Base-by-base conservation (phyloP, 1,140 invertebrate species). In the Drosophila arizonae region DNA sequence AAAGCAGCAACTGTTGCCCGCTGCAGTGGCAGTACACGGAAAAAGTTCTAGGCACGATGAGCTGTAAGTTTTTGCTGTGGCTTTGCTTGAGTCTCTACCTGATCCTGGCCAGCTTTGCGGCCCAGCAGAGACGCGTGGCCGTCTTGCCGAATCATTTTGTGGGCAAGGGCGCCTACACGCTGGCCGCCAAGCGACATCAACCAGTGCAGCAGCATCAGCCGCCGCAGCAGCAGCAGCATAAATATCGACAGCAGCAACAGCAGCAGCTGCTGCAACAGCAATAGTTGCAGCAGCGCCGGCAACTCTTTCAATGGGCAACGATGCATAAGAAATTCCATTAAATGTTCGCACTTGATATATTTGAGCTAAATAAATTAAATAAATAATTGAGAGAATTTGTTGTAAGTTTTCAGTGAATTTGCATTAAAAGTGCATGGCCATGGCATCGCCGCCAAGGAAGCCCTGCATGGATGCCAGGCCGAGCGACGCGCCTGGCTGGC, bases 331-430 rank as follows among this genome's bases (percentile, higher is more conserved):
- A 62, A 13, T 54, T 61, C n/a, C 55, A 63, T 30, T 46, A 55
- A 55, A 72, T 85, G 65, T 69, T 68, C 62, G 48, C 67, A 41
- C n/a, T 48, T 33, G 50, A 69, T 62, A 62, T 70, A 62, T 58
- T 39, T 76, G 70, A 50, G 58, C 75, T 71, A 87, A 86, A 87
- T 86, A 87, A 86, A 87, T 86, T 72, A 68, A 87, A 86, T 86
- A 87, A 86, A 86, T 86, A 76, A 66, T 33, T 51, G n/a, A 50
- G 65, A 43, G 65, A 61, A 10, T 26, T 24, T 30, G 15, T 43
- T 39, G 33, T 8, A 54, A 26, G 21, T 36, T 8, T 36, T 24
- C 6, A 1, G 52, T 46, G 33, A 33, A 10, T 33, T 8, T 10
- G 11, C 4, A 17, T 46, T 46, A 46, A 15, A 17, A 45, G 11